These are phyloP conservation scores for Artemisiospiza belli DNA, from an alignment of 2,113 vertebrate genomes.

Conservation along the genomic window DNA sequence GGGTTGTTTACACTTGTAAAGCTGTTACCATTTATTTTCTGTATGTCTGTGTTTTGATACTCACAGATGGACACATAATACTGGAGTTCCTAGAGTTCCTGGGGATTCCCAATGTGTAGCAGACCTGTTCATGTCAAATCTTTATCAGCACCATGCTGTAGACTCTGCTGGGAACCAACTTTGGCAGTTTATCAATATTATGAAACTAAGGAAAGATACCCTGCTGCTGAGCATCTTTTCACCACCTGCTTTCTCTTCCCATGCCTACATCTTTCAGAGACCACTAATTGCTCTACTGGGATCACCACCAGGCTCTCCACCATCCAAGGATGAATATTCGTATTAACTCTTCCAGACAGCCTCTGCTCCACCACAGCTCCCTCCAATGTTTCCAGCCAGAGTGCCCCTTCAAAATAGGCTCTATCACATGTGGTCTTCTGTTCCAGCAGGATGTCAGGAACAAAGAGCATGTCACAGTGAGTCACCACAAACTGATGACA, in stretches of 20 bases:
- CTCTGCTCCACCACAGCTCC: background rate
- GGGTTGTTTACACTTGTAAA: background rate
- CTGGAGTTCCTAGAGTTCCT: background rate
- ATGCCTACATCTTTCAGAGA: background rate
- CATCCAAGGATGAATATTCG: accelerated
- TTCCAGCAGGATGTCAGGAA: background rate
- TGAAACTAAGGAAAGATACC: background rate
- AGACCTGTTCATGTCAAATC: background rate
- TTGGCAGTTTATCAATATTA: background rate
- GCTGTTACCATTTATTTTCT: background rate
- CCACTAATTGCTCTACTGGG: background rate
- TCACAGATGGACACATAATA: background rate
- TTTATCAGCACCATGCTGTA: background rate
- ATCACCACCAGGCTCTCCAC: background rate
- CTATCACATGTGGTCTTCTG: background rate
- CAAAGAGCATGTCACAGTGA: background rate
- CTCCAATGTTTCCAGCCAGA: background rate
- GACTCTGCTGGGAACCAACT: background rate
- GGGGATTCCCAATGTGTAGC: background rate
- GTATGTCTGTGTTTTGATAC: background rate
- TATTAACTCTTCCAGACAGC: background rate
- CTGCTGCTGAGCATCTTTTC: background rate
- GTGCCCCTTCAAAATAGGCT: background rate
- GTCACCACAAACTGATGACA: background rate
- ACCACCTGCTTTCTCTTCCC: background rate